Conservation (phyloP, 2,888 invertebrate genomes). For the Eremobia ochroleuca region DNA sequence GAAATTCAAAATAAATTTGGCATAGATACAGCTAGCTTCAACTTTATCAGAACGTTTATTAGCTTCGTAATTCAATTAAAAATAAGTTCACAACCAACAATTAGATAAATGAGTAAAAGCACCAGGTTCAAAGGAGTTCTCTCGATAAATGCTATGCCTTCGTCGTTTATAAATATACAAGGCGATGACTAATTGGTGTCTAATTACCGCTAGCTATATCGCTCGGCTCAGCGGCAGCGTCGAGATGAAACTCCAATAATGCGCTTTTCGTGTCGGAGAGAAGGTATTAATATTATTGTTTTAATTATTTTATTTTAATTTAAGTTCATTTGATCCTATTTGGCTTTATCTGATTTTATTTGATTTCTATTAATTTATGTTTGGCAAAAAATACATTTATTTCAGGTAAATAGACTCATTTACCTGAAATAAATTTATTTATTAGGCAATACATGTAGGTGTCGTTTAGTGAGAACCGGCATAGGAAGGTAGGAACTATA, state of each 20-base stretch:
- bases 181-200: neutral
- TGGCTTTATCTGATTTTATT: neutral
- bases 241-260: neutral
- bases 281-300: neutral
- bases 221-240: neutral
- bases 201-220: neutral
- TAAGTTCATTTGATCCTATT: neutral
- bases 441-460: neutral
- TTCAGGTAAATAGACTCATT: neutral
- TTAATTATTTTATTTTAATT: no score
- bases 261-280: neutral
- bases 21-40: neutral
- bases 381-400: no score
- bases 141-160: neutral
- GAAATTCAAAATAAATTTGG: neutral
- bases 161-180: slow-evolving; percentile 1
- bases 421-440: neutral
- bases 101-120: no score
- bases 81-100: neutral
- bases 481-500: neutral
- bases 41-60: neutral
- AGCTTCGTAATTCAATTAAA: neutral
- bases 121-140: neutral
- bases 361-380: neutral
- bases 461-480: neutral